Evolutionary conservation across 2,888 invertebrate genomes (phyloP).

Genomic region (Lysandra coridon): DNA sequence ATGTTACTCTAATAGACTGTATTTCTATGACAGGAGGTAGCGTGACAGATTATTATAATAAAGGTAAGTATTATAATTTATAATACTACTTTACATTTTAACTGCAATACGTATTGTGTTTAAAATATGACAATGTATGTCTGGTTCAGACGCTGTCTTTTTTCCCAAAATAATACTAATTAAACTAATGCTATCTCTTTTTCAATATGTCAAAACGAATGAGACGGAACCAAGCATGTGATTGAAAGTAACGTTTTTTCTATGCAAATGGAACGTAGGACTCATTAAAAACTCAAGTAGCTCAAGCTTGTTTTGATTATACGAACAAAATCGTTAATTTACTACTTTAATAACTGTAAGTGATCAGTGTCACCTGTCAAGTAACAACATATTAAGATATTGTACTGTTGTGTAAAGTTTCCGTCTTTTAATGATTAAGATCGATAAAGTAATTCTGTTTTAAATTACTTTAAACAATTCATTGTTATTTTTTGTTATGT

Average conservation of each 20-base stretch:
- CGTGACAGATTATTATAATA: conserved; percentile 2
- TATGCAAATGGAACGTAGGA: background rate
- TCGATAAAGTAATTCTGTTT: no score
- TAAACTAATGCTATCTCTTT: background rate
- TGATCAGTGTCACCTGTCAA: background rate
- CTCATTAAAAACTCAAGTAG: background rate
- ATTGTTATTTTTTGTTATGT: no score
- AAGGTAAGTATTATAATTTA: background rate
- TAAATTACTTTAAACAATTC: no score
- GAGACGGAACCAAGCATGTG: background rate
- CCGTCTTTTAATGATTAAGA: background rate
- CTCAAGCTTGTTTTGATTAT: background rate
- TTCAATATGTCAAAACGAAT: background rate
- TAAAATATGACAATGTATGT: background rate
- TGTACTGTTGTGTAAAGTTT: background rate
- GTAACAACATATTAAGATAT: background rate
- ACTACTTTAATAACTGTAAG: background rate
- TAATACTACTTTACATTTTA: background rate
- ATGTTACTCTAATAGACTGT: conserved; percentile 33
- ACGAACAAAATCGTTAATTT: background rate
- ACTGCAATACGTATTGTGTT: background rate
- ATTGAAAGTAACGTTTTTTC: background rate
- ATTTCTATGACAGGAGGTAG: background rate
- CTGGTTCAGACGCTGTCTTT: background rate
- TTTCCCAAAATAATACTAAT: background rate